phyloP scores from a whole-genome alignment of 2,113 vertebrate genomes.

The Hypocryptadius cinnamomeus region DNA sequence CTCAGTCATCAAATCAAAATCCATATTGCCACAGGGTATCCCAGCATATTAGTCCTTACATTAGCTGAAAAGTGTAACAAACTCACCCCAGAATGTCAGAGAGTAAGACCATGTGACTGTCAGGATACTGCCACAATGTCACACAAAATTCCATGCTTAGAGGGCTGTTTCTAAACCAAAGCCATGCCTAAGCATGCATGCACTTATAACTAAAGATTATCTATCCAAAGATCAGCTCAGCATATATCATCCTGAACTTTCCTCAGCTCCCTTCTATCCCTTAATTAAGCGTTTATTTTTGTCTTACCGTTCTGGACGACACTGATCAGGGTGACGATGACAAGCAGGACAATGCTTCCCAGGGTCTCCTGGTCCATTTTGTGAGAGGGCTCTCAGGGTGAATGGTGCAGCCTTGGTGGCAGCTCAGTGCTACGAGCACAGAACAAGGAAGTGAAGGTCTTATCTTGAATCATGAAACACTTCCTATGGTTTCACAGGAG shows the following conservation, averaged over 20 bases:
- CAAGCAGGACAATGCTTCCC: constrained; percentile 81
- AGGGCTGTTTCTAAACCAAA: neutral
- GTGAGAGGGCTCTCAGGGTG: neutral
- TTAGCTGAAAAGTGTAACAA: neutral
- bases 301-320: constrained; percentile 88
- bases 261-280: neutral
- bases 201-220: neutral
- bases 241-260: neutral
- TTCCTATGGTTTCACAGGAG: constrained; percentile 36
- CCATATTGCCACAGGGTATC: neutral
- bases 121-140: neutral
- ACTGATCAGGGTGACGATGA: constrained; percentile 84
- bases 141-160: neutral
- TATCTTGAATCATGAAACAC: constrained; percentile 44
- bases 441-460: constrained; percentile 64
- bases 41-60: neutral
- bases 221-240: neutral
- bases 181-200: neutral
- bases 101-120: neutral
- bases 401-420: neutral
- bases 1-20: neutral
- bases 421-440: neutral
- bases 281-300: neutral
- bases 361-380: constrained; percentile 78
- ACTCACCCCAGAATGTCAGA: neutral